A percentile compares a stretch with the other conserved stretches of the same genome.
Conservation (phyloP, 2,113 vertebrate genomes). For the Castor canadensis region DNA sequence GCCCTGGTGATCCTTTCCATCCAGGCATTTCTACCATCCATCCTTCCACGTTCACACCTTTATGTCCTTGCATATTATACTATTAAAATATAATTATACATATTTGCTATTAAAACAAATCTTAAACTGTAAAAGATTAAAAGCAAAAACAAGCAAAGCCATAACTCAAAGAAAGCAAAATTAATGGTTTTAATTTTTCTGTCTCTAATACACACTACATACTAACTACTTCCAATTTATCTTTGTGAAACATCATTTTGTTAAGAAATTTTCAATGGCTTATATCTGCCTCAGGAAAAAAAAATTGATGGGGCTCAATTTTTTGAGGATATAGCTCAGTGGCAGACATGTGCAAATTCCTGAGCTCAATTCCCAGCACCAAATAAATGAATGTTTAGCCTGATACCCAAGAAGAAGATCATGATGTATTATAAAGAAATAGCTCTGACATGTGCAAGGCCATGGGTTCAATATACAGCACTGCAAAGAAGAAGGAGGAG, state of each 20-base stretch:
- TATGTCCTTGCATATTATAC: not conserved
- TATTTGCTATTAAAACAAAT: not conserved
- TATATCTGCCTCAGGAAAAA: not conserved
- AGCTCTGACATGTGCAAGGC: too few species aligned
- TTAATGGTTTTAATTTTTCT: not conserved
- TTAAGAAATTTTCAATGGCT: constrained; percentile 2
- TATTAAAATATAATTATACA: not conserved
- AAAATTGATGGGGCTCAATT: not conserved
- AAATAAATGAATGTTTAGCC: too few species aligned
- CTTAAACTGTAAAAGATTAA: not conserved
- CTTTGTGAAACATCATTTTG: not conserved
- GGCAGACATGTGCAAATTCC: too few species aligned
- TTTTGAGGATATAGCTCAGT: too few species aligned
- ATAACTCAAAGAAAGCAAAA: not conserved
- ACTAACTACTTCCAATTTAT: not conserved
- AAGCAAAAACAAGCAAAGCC: not conserved
- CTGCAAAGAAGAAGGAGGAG: too few species aligned
- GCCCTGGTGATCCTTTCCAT: not conserved
- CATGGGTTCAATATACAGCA: not conserved
- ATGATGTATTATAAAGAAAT: too few species aligned
- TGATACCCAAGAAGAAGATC: too few species aligned
- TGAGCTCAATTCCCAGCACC: too few species aligned
- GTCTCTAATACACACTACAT: not conserved
- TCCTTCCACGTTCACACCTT: not conserved
- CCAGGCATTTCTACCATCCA: not conserved